Evolutionary conservation across 30 jellyfish, hydroid and myxozoan genomes (phyloP), one percentile per base, ranked within the genome.

Genomic region (Mastigias papua): DNA sequence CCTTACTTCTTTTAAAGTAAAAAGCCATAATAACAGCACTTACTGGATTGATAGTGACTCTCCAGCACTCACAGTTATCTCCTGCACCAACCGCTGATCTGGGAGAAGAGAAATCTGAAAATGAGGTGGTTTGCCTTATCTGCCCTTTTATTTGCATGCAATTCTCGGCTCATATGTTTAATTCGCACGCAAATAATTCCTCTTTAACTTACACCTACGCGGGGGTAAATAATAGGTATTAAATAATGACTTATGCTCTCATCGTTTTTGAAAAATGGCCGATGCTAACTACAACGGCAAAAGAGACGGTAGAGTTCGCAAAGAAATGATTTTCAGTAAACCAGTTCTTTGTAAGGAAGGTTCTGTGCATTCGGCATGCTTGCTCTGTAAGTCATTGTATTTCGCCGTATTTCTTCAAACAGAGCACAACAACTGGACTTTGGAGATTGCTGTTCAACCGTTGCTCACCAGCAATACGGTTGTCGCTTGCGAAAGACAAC

Each of bases 141-240:
- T 51, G 67, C 58, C 61, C 80, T 68, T 68, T 68, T 68, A 68
- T 68, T 68, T 68, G 33, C 80, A 17, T 68, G 61, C 80, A 68
- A 68, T 20, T 61, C 50, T 68, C 80, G 61, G 80, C 54, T 7
- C 80, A 68, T 31, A 35, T 68, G 80, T 21, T 28, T 17, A 68
- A 68, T 68, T 68, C 80, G 30, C 80, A 68, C 80, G 80, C 30
- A 13, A 31, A 68, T 35, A 68, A 68, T 51, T 51, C 67, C 67
- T 51, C 67, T 23, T 5, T 8, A 51, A 17, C 67, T 1, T 51
- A 10, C 67, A 51, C 67, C 67, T 51, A 51, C 67, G 25, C 67
- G 5, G 67, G 2, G 27, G 67, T 51, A 37, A 37, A 37, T 37
- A 37, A 37, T 37, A 37, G 11, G 54, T 3, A 37, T 37, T 21